phyloP scores from a whole-genome alignment of 2,888 invertebrate species.

The Allolobophora icterica region DNA sequence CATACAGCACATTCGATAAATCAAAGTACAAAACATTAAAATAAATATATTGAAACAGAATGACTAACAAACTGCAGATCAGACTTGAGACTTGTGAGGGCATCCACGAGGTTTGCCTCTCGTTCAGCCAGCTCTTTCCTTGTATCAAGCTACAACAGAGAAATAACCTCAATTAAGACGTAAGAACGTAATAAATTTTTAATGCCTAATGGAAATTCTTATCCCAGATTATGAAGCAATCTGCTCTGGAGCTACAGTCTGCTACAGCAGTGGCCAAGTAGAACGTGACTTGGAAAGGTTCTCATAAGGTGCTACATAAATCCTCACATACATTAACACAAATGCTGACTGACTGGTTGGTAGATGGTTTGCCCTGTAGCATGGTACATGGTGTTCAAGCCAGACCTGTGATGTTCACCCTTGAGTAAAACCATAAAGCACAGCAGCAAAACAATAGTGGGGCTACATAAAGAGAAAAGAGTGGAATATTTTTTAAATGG shows the following conservation, averaged over 20 bases:
- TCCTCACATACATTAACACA: background rate
- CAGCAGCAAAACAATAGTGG: background rate
- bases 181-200: background rate
- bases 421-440: background rate
- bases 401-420: too few relatives aligned
- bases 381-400: too few relatives aligned
- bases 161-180: background rate
- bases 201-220: background rate
- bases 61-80: conserved; percentile 48
- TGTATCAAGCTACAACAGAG: conserved; percentile 36
- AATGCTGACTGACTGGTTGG: background rate
- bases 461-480: too few relatives aligned
- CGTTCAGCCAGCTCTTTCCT: conserved; percentile 41
- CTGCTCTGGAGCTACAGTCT: background rate
- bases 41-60: background rate
- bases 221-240: background rate
- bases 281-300: background rate
- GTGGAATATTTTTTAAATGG: too few relatives aligned
- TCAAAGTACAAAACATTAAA: background rate
- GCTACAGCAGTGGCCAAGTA: background rate
- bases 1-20: too few relatives aligned
- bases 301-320: background rate
- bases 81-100: conserved; percentile 43
- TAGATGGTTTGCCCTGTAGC: background rate
- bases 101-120: conserved; percentile 42